phyloP scores from a whole-genome alignment of 2,113 vertebrate species.

The Perca fluviatilis region DNA sequence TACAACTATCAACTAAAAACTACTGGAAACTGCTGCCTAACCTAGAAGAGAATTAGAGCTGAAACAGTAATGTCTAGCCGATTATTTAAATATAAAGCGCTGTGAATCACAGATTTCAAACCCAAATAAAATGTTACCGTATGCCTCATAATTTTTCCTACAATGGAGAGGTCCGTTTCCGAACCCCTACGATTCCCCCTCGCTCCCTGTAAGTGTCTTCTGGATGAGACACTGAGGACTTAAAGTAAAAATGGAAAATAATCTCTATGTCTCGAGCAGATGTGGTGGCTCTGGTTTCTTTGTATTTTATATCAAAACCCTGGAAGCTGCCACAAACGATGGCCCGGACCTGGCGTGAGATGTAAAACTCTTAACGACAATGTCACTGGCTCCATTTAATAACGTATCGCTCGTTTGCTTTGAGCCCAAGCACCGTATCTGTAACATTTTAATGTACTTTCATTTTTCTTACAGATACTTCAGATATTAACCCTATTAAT shows the following conservation, averaged over 20 bases:
- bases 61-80: not conserved
- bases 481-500: conserved; percentile 57
- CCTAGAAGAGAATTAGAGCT: not conserved
- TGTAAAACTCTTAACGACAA: conserved; percentile 60
- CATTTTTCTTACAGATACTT: conserved; percentile 30
- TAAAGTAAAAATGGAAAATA: conserved; percentile 54
- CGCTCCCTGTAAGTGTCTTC: not conserved
- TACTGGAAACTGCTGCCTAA: not conserved
- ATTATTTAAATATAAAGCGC: not conserved
- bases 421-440: conserved; percentile 39
- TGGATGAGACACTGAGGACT: conserved; percentile 25
- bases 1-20: not conserved
- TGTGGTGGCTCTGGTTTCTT: conserved; percentile 62
- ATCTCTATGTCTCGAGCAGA: conserved; percentile 67
- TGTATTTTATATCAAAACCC: conserved; percentile 71
- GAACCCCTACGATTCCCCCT: not conserved
- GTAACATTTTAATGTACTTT: conserved; percentile 56
- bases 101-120: not conserved
- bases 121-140: not conserved
- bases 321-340: conserved; percentile 50
- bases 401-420: conserved; percentile 24
- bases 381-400: conserved; percentile 57
- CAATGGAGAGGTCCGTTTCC: conserved; percentile 22
- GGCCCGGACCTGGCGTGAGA: conserved; percentile 49
- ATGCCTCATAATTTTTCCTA: not conserved